These are phyloP conservation scores for Cyprinella venusta DNA, from an alignment of 2,797 vertebrate genomes.

Conservation along the genomic window DNA sequence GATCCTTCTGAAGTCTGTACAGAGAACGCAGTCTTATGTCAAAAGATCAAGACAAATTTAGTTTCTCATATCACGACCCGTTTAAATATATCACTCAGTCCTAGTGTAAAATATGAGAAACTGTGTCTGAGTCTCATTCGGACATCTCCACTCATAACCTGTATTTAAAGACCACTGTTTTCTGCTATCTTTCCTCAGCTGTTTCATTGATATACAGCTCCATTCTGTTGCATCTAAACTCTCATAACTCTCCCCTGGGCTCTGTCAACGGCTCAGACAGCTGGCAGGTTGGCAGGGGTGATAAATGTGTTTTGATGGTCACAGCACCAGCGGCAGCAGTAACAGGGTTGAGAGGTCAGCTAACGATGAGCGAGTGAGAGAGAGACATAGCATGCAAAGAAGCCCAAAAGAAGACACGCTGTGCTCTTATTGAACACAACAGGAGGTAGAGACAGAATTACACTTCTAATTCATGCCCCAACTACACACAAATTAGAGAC, in stretches of 20 bases:
- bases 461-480: not conserved
- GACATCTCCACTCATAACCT: slow-evolving; percentile 12
- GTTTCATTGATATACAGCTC: slow-evolving; percentile 26
- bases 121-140: not conserved
- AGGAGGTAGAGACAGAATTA: not conserved
- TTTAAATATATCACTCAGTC: not conserved
- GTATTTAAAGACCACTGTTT: not conserved
- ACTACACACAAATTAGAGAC: not conserved
- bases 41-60: too few relatives aligned
- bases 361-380: slow-evolving; percentile 2
- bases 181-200: slow-evolving; percentile 4
- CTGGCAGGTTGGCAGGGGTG: slow-evolving; percentile 17
- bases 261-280: slow-evolving; percentile 3
- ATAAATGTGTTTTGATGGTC: slow-evolving; percentile 38
- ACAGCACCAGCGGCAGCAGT: not conserved
- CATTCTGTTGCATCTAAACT: slow-evolving; percentile 14
- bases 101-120: not conserved
- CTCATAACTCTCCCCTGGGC: slow-evolving; percentile 26
- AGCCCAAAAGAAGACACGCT: not conserved
- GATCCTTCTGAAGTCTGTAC: too few relatives aligned
- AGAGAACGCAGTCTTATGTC: too few relatives aligned
- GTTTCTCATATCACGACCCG: not conserved
- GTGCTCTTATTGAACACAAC: not conserved
- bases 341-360: not conserved
- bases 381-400: slow-evolving; percentile 3